Percentiles rank a stretch among this genome's conserved stretches.
Evolutionary conservation across 2,797 vertebrate genomes (phyloP).

Genomic region (Pipistrellus pygmaeus): DNA sequence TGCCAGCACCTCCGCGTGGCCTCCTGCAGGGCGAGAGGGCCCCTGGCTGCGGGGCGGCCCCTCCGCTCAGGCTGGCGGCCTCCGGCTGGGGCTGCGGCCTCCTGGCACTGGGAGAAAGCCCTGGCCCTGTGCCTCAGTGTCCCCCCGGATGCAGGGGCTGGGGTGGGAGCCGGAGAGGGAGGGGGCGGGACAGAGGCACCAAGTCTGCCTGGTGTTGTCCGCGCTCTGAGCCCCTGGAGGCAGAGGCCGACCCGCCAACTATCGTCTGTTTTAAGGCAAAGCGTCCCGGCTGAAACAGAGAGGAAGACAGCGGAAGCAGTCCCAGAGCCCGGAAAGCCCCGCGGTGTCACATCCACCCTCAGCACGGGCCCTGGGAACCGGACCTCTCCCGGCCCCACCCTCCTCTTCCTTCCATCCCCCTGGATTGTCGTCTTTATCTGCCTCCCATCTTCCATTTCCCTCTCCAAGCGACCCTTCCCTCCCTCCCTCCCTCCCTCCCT

Average conservation of each 20-base stretch:
- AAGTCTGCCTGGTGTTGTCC: background rate
- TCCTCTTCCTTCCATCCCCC: background rate
- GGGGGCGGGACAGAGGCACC: background rate
- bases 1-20: background rate
- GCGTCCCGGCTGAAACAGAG: background rate
- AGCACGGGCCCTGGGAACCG: background rate
- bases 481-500: too few relatives aligned
- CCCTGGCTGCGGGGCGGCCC: background rate
- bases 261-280: background rate
- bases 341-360: background rate
- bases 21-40: background rate
- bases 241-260: fast-evolving
- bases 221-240: background rate
- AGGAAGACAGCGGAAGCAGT: background rate
- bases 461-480: too few relatives aligned
- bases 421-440: background rate
- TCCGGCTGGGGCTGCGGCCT: too few relatives aligned
- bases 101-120: too few relatives aligned
- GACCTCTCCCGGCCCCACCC: background rate
- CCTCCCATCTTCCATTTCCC: background rate
- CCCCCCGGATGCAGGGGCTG: background rate
- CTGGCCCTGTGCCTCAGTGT: background rate
- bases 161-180: background rate
- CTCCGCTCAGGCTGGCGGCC: background rate
- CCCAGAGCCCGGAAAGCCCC: background rate